Percentiles rank a stretch among this genome's conserved stretches.
These are phyloP conservation scores for Bettongia penicillata DNA, from an alignment of 2,113 vertebrate species.

Conservation along the genomic window DNA sequence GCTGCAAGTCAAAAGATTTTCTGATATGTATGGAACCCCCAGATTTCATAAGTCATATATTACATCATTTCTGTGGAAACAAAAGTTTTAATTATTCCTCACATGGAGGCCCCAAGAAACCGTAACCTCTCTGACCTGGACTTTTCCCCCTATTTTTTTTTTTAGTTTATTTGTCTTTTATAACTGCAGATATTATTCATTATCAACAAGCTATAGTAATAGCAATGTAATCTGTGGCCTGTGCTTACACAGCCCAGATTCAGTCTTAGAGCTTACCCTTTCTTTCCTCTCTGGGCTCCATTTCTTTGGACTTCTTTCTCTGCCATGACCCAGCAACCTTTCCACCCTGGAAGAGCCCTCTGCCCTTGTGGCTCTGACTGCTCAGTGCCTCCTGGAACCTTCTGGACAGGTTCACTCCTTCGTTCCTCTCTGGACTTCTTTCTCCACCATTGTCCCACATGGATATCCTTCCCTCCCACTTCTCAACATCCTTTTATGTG, in stretches of 20 bases:
- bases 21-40: too few species aligned
- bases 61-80: too few species aligned
- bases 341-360: neutral
- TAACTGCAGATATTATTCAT: too few species aligned
- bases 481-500: neutral
- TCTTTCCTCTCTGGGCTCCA: neutral
- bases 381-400: neutral
- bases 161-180: neutral
- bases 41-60: too few species aligned
- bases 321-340: neutral
- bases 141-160: neutral
- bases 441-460: neutral
- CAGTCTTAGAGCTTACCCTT: neutral
- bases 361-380: neutral
- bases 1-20: too few species aligned
- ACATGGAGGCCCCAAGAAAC: neutral
- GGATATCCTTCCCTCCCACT: neutral
- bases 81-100: too few species aligned
- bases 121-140: neutral
- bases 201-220: too few species aligned
- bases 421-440: neutral
- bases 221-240: neutral
- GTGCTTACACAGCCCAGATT: neutral
- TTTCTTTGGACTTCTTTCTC: neutral
- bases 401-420: neutral